A percentile compares a stretch with the other conserved stretches of the same genome.
phyloP scores from a whole-genome alignment of 2,113 vertebrate species.

The Protomyctophum bolini region DNA sequence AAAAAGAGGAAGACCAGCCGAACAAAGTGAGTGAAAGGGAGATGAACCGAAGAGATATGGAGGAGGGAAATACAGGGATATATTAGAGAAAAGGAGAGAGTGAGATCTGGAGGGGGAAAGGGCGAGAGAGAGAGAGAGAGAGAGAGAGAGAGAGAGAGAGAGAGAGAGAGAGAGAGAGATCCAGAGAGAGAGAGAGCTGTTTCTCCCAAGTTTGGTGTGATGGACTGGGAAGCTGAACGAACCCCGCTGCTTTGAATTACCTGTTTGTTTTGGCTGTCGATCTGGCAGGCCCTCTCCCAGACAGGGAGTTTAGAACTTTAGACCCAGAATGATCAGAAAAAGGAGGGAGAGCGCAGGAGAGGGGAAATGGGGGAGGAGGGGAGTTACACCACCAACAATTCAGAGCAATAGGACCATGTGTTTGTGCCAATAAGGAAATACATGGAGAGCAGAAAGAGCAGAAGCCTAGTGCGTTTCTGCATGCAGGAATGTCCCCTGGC shows the following conservation, averaged over 20 bases:
- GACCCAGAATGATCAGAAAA: conserved; percentile 57
- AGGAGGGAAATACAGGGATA: not conserved
- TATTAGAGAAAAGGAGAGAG: conserved; percentile 14
- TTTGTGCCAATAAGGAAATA: conserved; percentile 59
- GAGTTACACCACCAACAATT: conserved; percentile 53
- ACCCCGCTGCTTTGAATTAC: conserved; percentile 71
- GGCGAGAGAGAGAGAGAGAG: conserved; percentile 38
- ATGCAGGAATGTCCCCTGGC: conserved; percentile 56
- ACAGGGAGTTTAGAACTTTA: conserved; percentile 62
- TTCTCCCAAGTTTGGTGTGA: conserved; percentile 86
- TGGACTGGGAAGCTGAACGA: conserved; percentile 64
- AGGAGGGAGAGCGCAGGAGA: conserved; percentile 10
- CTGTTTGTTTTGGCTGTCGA: conserved; percentile 75
- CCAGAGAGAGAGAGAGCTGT: conserved; percentile 57
- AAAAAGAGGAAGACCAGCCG: no score
- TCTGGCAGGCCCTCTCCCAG: conserved; percentile 31
- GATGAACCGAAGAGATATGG: conserved; percentile 4
- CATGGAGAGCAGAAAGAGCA: conserved; percentile 22
- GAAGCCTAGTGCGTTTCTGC: conserved; percentile 24
- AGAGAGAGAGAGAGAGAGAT: conserved; percentile 37
- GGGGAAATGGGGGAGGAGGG: conserved; percentile 24
- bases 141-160: conserved; percentile 12
- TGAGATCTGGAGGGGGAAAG: conserved; percentile 5
- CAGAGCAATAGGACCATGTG: conserved; percentile 56
- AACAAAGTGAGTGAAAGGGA: no score